A percentile compares a stretch with the other conserved stretches of the same genome.
phyloP scores from a whole-genome alignment of 2,797 vertebrate species.

The Cephalopachus bancanus region DNA sequence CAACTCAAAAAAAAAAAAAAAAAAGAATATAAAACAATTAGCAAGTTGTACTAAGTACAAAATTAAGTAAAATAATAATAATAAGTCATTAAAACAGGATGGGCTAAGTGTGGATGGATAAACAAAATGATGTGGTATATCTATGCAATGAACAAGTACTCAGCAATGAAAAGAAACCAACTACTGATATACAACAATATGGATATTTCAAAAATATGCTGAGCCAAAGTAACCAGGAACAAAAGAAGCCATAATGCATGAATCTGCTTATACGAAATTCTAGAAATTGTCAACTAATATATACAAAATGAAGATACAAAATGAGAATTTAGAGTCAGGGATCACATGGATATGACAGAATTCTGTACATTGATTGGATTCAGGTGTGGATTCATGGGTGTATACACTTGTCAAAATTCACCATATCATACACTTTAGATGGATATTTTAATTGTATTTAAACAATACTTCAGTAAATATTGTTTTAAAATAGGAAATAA shows the following conservation, averaged over 20 bases:
- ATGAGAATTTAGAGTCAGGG: neutral
- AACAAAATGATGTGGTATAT: neutral
- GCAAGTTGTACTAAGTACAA: neutral
- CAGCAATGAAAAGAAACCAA: neutral
- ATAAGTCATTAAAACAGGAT: neutral
- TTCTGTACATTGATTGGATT: neutral
- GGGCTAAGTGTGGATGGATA: neutral
- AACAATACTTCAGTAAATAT: neutral
- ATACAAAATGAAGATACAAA: neutral
- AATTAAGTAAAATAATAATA: neutral
- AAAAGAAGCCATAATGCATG: neutral
- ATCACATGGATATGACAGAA: neutral
- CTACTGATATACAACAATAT: neutral
- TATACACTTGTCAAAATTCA: conserved; percentile 3
- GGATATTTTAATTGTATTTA: neutral
- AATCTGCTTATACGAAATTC: neutral
- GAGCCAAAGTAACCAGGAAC: neutral
- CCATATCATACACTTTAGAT: neutral
- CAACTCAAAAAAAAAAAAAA: no score
- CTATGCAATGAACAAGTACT: neutral
- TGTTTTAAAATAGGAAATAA: neutral
- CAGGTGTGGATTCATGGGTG: neutral
- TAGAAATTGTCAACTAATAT: neutral
- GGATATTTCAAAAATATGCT: neutral
- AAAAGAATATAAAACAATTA: conserved; percentile 7